phyloP scores from a whole-genome alignment of 2,797 vertebrate species.

The Jordanella pulchra region DNA sequence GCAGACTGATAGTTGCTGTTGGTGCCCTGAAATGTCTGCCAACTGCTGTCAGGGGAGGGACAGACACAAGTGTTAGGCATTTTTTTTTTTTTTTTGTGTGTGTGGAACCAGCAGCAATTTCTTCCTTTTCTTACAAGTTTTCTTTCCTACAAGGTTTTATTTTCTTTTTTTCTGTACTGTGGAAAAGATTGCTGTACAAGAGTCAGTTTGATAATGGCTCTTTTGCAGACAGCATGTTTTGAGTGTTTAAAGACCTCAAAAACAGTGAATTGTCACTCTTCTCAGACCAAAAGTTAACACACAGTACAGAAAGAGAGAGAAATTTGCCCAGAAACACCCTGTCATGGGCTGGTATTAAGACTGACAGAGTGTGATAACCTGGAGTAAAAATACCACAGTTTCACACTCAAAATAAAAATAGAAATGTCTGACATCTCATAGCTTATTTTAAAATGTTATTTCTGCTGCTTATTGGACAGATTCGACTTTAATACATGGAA shows the following conservation, averaged over 20 bases:
- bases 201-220: conserved; percentile 54
- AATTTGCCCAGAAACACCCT: background rate
- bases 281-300: conserved; percentile 31
- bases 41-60: conserved; percentile 50
- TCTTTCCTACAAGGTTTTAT: conserved; percentile 12
- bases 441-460: background rate
- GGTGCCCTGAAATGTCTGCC: conserved; percentile 51
- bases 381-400: background rate
- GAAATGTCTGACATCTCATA: background rate
- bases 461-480: background rate
- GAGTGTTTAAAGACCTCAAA: conserved; percentile 58
- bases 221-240: conserved; percentile 44
- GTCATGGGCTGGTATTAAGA: background rate
- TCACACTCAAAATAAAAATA: background rate
- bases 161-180: conserved; percentile 3
- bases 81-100: conserved; percentile 64
- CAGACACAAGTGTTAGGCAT: conserved; percentile 40
- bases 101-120: conserved; percentile 29
- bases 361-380: background rate
- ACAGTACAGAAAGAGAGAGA: conserved; percentile 32
- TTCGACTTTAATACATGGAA: background rate
- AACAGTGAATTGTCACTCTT: conserved; percentile 19
- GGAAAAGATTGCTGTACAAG: conserved; percentile 64
- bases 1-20: conserved; percentile 47
- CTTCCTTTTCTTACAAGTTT: conserved; percentile 4